Evolutionary conservation across 2,797 vertebrate genomes (phyloP), one percentile per base, ranked within the genome.

Genomic region (Chiroxiphia lanceolata): DNA sequence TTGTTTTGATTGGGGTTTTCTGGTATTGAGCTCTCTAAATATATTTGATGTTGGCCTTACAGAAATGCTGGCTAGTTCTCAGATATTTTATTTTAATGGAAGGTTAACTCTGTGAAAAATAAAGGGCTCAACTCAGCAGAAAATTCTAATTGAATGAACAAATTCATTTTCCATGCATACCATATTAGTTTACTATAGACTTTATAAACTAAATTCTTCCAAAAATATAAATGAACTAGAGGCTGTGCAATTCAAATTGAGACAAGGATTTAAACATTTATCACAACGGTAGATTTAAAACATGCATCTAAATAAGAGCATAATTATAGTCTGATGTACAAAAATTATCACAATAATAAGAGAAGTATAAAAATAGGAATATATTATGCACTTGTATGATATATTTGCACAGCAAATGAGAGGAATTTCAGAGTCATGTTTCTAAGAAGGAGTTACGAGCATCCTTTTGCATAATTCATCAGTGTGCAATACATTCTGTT

Each of bases 101-200:
- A 92, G 89, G 81, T 94, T 93, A 93, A 93, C 61, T 88, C 54
- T 87, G 82, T 92, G 80, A 95, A 91, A 97, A 91, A 95, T 91
- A 96, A 96, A 93, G 54, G 56, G 45, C 59, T 97, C 74, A 95
- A 79, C 84, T 96, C 92, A 95, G 81, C 83, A 95, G 91, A 97
- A 97, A 96, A 88, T 89, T 94, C 93, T 97, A 96, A 50, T 89
- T 97, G 92, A 97, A 96, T 91, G 95, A 97, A 95, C 78, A 93
- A 94, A 95, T 94, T 96, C 70, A 83, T 97, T 97, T 97, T 93
- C 92, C 38, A 86, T 92, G 87, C 71, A 90, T 95, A 93, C 61
- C 26, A 25, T 94, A 93, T 94, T 94, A 95, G 57, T 51, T 93
- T 93, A 93, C 68, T 60, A 72, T 72, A 80, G 59, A 93, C 75